Base-by-base conservation (phyloP, 2,797 vertebrate genomes). In the Poeciliopsis gracilis region DNA sequence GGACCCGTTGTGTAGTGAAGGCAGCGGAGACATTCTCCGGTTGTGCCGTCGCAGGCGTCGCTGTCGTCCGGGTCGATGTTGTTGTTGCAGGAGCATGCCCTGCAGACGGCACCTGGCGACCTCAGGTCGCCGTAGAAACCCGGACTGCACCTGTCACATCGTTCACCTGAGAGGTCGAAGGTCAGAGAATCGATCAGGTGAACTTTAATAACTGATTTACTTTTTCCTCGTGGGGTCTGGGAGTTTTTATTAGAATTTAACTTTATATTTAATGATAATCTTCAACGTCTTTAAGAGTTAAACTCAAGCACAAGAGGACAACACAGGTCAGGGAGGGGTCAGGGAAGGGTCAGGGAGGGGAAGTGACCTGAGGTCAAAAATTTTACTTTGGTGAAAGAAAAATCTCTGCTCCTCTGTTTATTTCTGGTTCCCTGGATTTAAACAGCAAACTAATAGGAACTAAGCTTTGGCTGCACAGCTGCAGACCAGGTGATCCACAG, bases 11-110 rank as follows among this genome's bases (percentile, higher is more conserved):
- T 98, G 90, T 97, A 94, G 91, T 97, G 85, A 55, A 97, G 93
- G 89, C 97, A 97, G 85, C 77, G 95, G 70, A 95, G 93, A 87
- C 97, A 97, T 74, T 96, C 88, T 3, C 97, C 97, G 0, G 95
- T 98, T 61, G 92, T 67, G 1, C 38, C 61, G 90, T 96, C 92
- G 63, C 97, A 98, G 43, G 96, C 94, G 0, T 92, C 81, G 0
- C 75, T 84, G 72, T 98, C 97, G 0, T 81, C 90, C 1, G 86
- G 67, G 81, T 97, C 85, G 1, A 94, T 97, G 91, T 98, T 98
- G 87, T 95, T 93, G 89, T 96, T 97, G 86, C 97, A 98, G 41
- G 77, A 85, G 90, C 98, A 98, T 0, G 89, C 91, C 18, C 43
- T 63, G 75, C 97, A 98, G 47, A 30, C 79, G 10, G 83, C 73